These are phyloP conservation scores for Conger conger DNA, from an alignment of 2,113 vertebrate species.

Conservation along the genomic window DNA sequence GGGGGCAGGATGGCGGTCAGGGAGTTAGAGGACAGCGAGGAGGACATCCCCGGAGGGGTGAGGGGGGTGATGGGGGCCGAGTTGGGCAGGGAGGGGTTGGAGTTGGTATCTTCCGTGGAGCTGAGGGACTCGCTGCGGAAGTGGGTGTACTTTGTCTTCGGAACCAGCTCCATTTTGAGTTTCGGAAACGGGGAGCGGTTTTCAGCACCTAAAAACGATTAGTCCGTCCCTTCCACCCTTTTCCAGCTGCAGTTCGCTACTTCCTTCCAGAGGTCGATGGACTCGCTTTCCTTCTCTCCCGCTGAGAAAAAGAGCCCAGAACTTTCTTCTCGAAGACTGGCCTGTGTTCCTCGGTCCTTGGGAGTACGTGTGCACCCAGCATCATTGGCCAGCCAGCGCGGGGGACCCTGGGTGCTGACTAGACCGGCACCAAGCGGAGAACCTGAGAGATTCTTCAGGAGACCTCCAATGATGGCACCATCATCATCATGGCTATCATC, in stretches of 20 bases:
- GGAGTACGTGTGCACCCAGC: neutral
- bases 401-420: neutral
- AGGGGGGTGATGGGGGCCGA: slow-evolving; percentile 69
- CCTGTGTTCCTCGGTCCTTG: neutral
- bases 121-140: slow-evolving; percentile 88
- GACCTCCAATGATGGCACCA: neutral
- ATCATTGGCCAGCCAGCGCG: neutral
- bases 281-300: neutral
- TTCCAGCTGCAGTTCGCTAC: neutral
- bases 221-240: no score
- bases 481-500: neutral
- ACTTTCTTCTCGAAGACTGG: neutral
- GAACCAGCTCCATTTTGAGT: slow-evolving; percentile 84
- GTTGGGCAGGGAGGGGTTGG: slow-evolving; percentile 66
- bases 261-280: neutral
- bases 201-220: neutral
- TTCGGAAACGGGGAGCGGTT: slow-evolving; percentile 15
- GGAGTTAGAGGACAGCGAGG: slow-evolving; percentile 81
- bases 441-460: neutral
- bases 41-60: slow-evolving; percentile 63
- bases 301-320: neutral
- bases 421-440: neutral
- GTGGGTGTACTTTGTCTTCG: slow-evolving; percentile 90
- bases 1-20: slow-evolving; percentile 75
- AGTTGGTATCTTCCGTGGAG: slow-evolving; percentile 72